phyloP scores from a whole-genome alignment of 2,113 vertebrate genomes.

The Brachyhypopomus gauderio region DNA sequence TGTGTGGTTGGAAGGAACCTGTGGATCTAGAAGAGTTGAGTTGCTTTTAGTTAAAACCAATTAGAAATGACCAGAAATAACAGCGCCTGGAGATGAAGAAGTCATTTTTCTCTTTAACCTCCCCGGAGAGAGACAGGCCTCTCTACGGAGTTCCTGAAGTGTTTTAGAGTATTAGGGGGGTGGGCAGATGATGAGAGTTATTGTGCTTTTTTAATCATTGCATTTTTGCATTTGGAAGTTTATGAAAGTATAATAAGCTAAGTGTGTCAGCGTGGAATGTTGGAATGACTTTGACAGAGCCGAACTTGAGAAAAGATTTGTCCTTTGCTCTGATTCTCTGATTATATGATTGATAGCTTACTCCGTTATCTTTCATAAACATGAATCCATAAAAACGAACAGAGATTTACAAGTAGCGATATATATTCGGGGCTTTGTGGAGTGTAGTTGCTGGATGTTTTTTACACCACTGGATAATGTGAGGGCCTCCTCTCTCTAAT shows the following conservation, averaged over 20 bases:
- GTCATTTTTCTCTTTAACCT: constrained; percentile 80
- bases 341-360: constrained; percentile 18
- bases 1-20: constrained; percentile 76
- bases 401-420: too few relatives aligned
- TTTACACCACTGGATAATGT: neutral
- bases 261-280: constrained; percentile 77
- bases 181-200: constrained; percentile 79
- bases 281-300: constrained; percentile 71
- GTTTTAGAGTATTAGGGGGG: constrained; percentile 81
- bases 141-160: constrained; percentile 78
- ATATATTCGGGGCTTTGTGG: neutral
- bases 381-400: too few relatives aligned
- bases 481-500: constrained; percentile 7
- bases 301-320: constrained; percentile 60
- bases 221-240: constrained; percentile 74
- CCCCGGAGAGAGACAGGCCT: constrained; percentile 74
- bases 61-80: constrained; percentile 87
- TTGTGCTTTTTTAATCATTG: constrained; percentile 80
- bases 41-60: constrained; percentile 85
- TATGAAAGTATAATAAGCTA: constrained; percentile 71
- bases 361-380: neutral
- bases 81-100: constrained; percentile 82
- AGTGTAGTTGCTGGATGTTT: neutral
- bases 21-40: constrained; percentile 73
- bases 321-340: constrained; percentile 41